These are phyloP conservation scores for Decapterus maruadsi DNA, from an alignment of 2,797 vertebrate species.

Conservation along the genomic window DNA sequence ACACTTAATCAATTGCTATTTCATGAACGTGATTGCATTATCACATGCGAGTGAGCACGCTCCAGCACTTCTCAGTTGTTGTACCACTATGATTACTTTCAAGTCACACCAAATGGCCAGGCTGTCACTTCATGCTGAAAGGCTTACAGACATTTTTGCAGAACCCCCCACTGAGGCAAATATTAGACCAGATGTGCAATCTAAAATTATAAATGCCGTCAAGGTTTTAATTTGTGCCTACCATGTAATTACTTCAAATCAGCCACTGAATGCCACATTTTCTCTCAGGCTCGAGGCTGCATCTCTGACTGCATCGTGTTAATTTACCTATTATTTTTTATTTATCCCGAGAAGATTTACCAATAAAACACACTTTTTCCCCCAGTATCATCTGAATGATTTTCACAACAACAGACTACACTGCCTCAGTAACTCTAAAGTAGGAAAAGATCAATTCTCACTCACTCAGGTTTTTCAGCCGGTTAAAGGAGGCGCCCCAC, in stretches of 20 bases:
- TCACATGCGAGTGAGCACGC: slow-evolving; percentile 25
- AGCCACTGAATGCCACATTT: slow-evolving; percentile 32
- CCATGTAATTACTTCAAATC: slow-evolving; percentile 58
- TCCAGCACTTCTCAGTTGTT: slow-evolving; percentile 20
- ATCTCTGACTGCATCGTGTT: slow-evolving; percentile 1
- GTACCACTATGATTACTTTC: slow-evolving; percentile 46
- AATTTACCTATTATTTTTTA: not conserved
- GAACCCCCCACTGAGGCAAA: slow-evolving; percentile 36
- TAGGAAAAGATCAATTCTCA: slow-evolving; percentile 44
- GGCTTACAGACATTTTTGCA: slow-evolving; percentile 33
- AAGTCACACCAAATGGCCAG: slow-evolving; percentile 36
- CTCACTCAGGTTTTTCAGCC: slow-evolving; percentile 54
- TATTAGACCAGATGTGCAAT: slow-evolving; percentile 50
- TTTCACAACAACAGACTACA: slow-evolving; percentile 1
- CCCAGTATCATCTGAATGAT: not conserved
- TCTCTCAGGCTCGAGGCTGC: not conserved
- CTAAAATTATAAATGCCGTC: slow-evolving; percentile 54
- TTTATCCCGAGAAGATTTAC: slow-evolving; percentile 8
- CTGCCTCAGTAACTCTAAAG: slow-evolving; percentile 13
- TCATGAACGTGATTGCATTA: slow-evolving; percentile 56
- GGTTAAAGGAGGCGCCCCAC: slow-evolving; percentile 7
- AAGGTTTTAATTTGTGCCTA: slow-evolving; percentile 52
- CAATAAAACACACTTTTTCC: not conserved
- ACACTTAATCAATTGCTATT: slow-evolving; percentile 66
- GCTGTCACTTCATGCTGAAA: slow-evolving; percentile 48